Percentiles rank a stretch among this genome's conserved stretches.
Conservation (phyloP, 2,113 vertebrate species). For the Syrmaticus mikado region DNA sequence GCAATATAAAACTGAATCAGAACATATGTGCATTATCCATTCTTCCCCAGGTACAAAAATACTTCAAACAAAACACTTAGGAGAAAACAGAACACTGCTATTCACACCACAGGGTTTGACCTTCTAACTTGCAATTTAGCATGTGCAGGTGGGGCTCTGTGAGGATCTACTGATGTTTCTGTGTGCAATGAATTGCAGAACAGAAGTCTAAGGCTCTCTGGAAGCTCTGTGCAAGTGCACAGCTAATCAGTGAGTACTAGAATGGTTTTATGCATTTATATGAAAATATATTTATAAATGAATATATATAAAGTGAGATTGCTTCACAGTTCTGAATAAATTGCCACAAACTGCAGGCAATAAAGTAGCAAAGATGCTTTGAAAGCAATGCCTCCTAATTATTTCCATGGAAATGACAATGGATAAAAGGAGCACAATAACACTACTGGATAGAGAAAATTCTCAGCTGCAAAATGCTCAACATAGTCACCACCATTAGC, state of each 20-base stretch:
- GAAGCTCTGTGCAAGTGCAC: neutral
- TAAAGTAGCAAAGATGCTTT: neutral
- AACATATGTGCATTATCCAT: neutral
- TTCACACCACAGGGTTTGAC: neutral
- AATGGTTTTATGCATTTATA: neutral
- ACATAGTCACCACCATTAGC: too few relatives aligned
- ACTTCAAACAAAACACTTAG: neutral
- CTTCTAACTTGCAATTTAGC: neutral
- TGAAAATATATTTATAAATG: neutral
- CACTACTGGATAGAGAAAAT: too few relatives aligned
- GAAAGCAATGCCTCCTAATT: too few relatives aligned
- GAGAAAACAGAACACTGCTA: neutral
- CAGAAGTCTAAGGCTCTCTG: neutral
- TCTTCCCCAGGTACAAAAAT: neutral
- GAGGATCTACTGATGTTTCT: neutral
- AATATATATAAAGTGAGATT: neutral
- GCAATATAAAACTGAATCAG: neutral
- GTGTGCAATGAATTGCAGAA: neutral
- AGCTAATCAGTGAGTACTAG: neutral
- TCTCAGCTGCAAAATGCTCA: too few relatives aligned
- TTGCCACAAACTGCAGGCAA: neutral
- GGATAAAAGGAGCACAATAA: too few relatives aligned
- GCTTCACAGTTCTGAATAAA: neutral
- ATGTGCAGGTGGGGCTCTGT: neutral
- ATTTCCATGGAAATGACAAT: too few relatives aligned